phyloP scores from a whole-genome alignment of 1,140 invertebrate genomes.

The Saccostrea echinata region DNA sequence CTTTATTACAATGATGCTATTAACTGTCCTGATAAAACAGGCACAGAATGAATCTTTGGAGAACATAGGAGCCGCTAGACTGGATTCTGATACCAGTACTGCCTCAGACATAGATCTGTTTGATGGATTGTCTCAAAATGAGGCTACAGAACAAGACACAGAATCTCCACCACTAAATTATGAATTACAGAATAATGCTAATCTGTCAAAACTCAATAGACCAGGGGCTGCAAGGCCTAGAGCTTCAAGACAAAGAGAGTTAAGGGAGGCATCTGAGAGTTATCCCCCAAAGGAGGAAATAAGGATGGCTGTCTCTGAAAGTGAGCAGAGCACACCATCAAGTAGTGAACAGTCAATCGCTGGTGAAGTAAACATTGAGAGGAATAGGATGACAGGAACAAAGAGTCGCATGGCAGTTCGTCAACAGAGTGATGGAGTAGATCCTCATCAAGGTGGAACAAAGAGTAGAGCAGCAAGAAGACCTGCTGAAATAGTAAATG shows the following conservation, averaged over 20 bases:
- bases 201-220: conserved; percentile 15
- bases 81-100: neutral
- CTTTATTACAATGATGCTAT: neutral
- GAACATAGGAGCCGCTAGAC: neutral
- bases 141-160: neutral
- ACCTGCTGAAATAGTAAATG: neutral
- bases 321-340: conserved; percentile 39
- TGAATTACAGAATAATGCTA: neutral
- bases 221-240: conserved; percentile 54
- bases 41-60: conserved; percentile 15
- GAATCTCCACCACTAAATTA: neutral
- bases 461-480: neutral
- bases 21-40: neutral
- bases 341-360: neutral
- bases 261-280: neutral
- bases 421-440: neutral
- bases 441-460: conserved; percentile 6
- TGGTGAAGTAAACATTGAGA: neutral
- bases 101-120: conserved; percentile 12
- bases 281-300: neutral
- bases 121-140: neutral
- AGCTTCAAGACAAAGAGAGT: neutral
- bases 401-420: conserved; percentile 58
- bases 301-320: neutral
- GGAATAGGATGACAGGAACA: conserved; percentile 48